Evolutionary conservation across 1,140 invertebrate species (phyloP).

Genomic region (Telenomus remus): DNA sequence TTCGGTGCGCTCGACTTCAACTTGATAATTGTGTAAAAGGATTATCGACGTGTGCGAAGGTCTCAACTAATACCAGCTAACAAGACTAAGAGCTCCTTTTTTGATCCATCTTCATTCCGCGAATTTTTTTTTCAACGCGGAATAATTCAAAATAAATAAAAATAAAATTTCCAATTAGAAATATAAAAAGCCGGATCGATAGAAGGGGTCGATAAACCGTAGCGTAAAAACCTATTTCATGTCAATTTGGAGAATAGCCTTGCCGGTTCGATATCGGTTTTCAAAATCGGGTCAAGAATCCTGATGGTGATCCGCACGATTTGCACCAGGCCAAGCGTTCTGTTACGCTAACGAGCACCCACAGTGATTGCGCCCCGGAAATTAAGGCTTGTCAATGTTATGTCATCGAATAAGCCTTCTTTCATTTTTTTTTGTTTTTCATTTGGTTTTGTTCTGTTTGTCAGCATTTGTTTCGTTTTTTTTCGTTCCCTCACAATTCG

Average conservation of each 20-base stretch:
- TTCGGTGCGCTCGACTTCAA: slow-evolving; percentile 10
- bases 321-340: slow-evolving; percentile 30
- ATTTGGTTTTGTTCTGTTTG: neutral
- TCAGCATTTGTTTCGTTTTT: no score
- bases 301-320: slow-evolving; percentile 33
- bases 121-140: no score
- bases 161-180: no score
- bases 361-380: slow-evolving; percentile 39
- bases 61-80: slow-evolving; percentile 15
- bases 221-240: neutral
- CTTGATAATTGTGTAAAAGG: slow-evolving; percentile 34
- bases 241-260: slow-evolving; percentile 1
- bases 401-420: slow-evolving; percentile 34
- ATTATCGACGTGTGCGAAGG: slow-evolving; percentile 21
- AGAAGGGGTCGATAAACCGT: no score
- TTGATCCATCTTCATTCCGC: no score
- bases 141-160: no score
- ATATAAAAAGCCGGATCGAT: no score
- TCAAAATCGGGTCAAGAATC: slow-evolving; percentile 49
- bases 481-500: neutral
- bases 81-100: neutral
- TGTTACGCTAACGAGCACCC: slow-evolving; percentile 47
- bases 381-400: slow-evolving; percentile 44
- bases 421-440: slow-evolving; percentile 2
- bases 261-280: neutral